phyloP scores from a whole-genome alignment of 1,140 invertebrate species.

The Atta colombica region DNA sequence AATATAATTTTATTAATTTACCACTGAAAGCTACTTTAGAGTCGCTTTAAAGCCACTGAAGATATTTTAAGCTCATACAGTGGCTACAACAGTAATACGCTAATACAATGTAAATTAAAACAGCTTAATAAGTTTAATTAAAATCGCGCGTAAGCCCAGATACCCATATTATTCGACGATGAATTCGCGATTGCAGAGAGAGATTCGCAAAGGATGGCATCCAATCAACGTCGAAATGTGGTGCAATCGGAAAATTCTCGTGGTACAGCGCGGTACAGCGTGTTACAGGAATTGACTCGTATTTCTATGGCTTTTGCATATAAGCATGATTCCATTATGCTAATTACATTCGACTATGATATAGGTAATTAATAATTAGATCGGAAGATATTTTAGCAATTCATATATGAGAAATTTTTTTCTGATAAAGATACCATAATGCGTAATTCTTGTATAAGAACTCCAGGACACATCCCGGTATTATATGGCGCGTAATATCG shows the following conservation, averaged over 20 bases:
- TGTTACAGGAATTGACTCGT: constrained; percentile 27
- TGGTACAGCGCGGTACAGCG: not conserved
- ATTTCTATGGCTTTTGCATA: not conserved
- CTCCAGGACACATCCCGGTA: not conserved
- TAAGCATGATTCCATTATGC: constrained; percentile 22
- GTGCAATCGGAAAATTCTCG: constrained; percentile 43
- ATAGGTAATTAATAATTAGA: constrained; percentile 1
- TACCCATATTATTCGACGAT: constrained; percentile 12
- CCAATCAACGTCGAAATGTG: constrained; percentile 28
- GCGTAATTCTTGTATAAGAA: not conserved
- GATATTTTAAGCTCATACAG: constrained; percentile 11
- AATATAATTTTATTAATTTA: constrained; percentile 11
- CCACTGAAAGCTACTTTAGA: constrained; percentile 2
- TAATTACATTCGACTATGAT: constrained; percentile 10
- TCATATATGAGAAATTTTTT: not conserved
- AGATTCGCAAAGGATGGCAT: constrained; percentile 34
- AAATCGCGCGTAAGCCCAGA: constrained; percentile 13
- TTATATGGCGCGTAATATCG: constrained; percentile 24
- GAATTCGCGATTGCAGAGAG: constrained; percentile 13
- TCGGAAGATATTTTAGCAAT: constrained; percentile 14
- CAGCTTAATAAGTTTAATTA: constrained; percentile 50
- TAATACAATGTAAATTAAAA: constrained; percentile 48
- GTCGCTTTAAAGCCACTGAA: constrained; percentile 3
- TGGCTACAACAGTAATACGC: constrained; percentile 7
- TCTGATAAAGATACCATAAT: not conserved